These are phyloP conservation scores for Pachyseris speciosa DNA, from an alignment of 64 coral and sea anemone species.

Conservation along the genomic window DNA sequence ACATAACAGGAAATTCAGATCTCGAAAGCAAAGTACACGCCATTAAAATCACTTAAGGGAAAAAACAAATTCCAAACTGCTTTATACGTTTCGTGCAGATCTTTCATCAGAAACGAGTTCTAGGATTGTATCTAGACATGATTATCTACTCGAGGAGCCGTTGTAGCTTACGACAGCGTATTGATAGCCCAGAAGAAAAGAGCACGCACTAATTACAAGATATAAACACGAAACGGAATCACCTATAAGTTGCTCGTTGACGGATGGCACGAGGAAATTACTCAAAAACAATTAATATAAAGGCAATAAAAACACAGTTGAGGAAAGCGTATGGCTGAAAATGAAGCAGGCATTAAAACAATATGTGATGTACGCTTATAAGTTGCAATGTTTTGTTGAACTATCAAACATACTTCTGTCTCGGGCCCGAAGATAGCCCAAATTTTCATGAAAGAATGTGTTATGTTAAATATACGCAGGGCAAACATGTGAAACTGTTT, in stretches of 20 bases:
- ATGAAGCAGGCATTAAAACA: background rate
- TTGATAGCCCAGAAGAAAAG: background rate
- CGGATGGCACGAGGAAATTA: conserved; percentile 18
- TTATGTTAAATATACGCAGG: background rate
- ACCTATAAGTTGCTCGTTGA: conserved; percentile 19
- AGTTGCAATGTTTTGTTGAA: background rate
- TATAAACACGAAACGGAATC: conserved; percentile 28
- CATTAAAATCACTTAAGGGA: background rate
- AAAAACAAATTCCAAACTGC: background rate
- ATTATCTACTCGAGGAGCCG: background rate
- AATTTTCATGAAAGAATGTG: too few relatives aligned
- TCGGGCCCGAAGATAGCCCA: too few relatives aligned
- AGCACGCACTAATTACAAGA: conserved; percentile 8
- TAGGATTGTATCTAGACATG: background rate
- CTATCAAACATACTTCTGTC: background rate
- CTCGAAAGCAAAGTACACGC: background rate
- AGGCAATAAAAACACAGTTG: conserved; percentile 36
- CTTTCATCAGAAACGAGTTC: conserved; percentile 9
- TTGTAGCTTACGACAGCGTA: background rate
- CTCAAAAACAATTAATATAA: background rate
- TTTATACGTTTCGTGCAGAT: background rate
- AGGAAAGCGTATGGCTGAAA: background rate
- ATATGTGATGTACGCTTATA: background rate
- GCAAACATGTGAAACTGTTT: background rate
- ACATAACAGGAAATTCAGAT: background rate